Evolutionary conservation across 1,140 invertebrate species (phyloP).

Genomic region (Cyrtorhinus lividipennis): DNA sequence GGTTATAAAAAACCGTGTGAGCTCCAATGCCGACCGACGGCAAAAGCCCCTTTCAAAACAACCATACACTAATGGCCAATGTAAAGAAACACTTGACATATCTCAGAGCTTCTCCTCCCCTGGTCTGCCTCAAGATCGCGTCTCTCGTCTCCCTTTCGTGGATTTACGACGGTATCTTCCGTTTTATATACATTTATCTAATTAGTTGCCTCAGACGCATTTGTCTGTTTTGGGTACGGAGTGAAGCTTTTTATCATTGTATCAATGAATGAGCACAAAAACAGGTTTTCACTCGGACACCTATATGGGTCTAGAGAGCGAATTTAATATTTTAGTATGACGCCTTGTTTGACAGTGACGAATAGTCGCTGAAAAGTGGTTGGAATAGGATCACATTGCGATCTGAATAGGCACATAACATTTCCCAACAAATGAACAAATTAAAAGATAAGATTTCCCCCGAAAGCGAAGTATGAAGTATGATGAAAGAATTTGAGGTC

Average conservation of each 20-base stretch:
- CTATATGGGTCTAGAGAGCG: too few species aligned
- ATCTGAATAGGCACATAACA: too few species aligned
- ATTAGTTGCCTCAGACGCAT: neutral
- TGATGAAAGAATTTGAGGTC: too few species aligned
- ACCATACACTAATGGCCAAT: constrained; percentile 13
- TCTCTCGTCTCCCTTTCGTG: neutral
- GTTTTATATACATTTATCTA: constrained; percentile 10
- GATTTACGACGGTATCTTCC: neutral
- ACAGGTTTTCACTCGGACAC: too few species aligned
- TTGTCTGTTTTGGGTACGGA: constrained; percentile 3
- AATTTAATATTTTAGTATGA: too few species aligned
- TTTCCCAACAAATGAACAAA: too few species aligned
- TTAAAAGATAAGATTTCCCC: too few species aligned
- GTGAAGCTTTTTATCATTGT: neutral
- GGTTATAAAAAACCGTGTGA: constrained; percentile 9
- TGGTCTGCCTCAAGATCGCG: neutral
- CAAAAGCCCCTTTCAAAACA: constrained; percentile 3
- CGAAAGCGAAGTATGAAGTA: too few species aligned
- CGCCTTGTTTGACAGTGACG: too few species aligned
- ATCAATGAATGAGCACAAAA: constrained; percentile 1
- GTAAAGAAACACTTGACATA: constrained; percentile 16
- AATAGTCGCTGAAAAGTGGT: too few species aligned
- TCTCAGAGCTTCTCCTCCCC: neutral
- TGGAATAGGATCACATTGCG: too few species aligned
- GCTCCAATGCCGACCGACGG: constrained; percentile 9